These are phyloP conservation scores for Neoascia interrupta DNA, from an alignment of 2,888 invertebrate species.

Conservation along the genomic window DNA sequence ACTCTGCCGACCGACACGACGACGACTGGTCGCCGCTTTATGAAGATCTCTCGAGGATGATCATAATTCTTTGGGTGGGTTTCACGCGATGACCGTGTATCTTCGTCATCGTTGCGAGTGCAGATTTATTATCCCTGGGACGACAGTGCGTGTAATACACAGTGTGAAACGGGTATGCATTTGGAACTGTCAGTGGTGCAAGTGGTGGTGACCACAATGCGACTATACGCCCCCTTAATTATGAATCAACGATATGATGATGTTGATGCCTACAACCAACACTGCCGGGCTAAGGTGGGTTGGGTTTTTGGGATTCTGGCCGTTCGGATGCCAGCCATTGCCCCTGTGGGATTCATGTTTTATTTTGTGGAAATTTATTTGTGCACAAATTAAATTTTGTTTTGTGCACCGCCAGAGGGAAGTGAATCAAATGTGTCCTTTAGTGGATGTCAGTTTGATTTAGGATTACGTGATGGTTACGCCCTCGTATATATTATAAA, in stretches of 20 bases:
- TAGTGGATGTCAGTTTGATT: conserved; percentile 66
- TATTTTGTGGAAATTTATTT: conserved; percentile 62
- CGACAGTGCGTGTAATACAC: too few relatives aligned
- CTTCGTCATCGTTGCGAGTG: conserved; percentile 57
- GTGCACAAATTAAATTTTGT: conserved; percentile 61
- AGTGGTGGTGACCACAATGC: conserved; percentile 52
- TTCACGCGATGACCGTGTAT: conserved; percentile 21
- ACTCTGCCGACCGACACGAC: not conserved
- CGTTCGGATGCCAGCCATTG: conserved; percentile 8
- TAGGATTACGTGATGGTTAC: conserved; percentile 62
- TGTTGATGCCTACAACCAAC: not conserved
- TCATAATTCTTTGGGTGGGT: conserved; percentile 55
- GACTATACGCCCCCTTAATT: conserved; percentile 62
- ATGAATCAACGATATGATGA: conserved; percentile 49
- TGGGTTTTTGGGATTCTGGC: conserved; percentile 4
- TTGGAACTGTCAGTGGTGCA: conserved; percentile 19
- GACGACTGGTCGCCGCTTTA: too few relatives aligned
- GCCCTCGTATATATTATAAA: too few relatives aligned
- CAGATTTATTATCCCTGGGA: conserved; percentile 60
- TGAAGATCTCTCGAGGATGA: conserved; percentile 59
- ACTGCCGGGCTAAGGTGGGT: conserved; percentile 1
- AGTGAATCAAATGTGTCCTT: conserved; percentile 66
- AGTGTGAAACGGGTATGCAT: conserved; percentile 48
- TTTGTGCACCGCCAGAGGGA: conserved; percentile 25
- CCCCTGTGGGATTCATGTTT: conserved; percentile 44